A percentile compares a stretch with the other conserved stretches of the same genome.
phyloP scores from a whole-genome alignment of 1,140 invertebrate genomes.

The Macrobrachium rosenbergii region DNA sequence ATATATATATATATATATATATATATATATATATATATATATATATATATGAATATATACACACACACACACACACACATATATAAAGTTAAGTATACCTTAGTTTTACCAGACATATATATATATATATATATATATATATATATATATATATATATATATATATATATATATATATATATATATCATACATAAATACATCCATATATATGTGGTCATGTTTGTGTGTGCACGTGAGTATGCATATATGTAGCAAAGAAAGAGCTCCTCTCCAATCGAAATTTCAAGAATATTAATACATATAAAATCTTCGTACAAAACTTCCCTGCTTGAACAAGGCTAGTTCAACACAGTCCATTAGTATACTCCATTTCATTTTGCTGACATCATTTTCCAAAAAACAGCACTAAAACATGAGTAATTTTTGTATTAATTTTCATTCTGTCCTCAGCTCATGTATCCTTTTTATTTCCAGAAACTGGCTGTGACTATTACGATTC shows the following conservation, averaged over 20 bases:
- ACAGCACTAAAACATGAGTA: too few species aligned
- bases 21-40: background rate
- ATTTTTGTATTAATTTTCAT: too few species aligned
- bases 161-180: background rate
- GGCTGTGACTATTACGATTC: background rate
- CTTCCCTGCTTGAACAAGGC: too few species aligned
- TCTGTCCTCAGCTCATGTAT: background rate
- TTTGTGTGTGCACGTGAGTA: background rate
- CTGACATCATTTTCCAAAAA: too few species aligned
- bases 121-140: background rate
- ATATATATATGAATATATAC: background rate
- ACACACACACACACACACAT: background rate
- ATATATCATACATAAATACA: background rate
- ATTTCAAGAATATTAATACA: too few species aligned
- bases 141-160: background rate
- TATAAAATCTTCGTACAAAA: too few species aligned
- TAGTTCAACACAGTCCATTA: too few species aligned
- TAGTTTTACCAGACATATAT: too few species aligned
- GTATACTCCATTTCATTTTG: too few species aligned
- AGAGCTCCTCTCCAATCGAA: too few species aligned
- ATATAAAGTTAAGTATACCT: background rate
- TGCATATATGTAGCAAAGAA: background rate
- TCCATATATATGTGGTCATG: background rate
- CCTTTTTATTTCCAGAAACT: background rate
- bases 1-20: conserved; percentile 3